phyloP scores from a whole-genome alignment of 2,797 vertebrate genomes.

The Cottoperca gobio region DNA sequence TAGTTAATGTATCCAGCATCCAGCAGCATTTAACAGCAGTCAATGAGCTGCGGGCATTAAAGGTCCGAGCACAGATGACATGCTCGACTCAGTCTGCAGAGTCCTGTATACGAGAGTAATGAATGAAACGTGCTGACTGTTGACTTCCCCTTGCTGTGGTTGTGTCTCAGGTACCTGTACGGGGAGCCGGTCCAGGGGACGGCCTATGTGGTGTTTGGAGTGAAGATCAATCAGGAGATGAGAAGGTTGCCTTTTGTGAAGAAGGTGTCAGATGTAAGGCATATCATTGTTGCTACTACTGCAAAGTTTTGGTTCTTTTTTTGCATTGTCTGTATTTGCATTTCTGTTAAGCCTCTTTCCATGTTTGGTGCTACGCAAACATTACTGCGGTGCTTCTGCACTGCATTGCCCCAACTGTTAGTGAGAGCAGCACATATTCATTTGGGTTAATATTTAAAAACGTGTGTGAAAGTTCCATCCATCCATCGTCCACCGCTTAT shows the following conservation, averaged over 20 bases:
- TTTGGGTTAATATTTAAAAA: neutral
- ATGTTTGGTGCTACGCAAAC: neutral
- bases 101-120: neutral
- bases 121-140: neutral
- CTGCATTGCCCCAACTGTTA: too few relatives aligned
- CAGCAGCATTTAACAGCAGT: too few relatives aligned
- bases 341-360: neutral
- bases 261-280: constrained; percentile 78
- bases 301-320: too few relatives aligned
- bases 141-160: too few relatives aligned
- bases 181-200: constrained; percentile 79
- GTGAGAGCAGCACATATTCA: neutral
- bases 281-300: neutral
- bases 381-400: too few relatives aligned
- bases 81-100: too few relatives aligned
- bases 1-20: too few relatives aligned
- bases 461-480: neutral
- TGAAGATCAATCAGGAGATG: constrained; percentile 76
- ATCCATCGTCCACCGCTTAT: too few relatives aligned
- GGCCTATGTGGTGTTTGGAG: constrained; percentile 84
- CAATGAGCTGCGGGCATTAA: too few relatives aligned
- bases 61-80: too few relatives aligned
- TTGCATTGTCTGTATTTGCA: neutral
- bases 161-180: constrained; percentile 77
- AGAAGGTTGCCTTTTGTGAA: constrained; percentile 76